Evolutionary conservation across 2,888 invertebrate species (phyloP).

Genomic region (Platypus cylindrus): DNA sequence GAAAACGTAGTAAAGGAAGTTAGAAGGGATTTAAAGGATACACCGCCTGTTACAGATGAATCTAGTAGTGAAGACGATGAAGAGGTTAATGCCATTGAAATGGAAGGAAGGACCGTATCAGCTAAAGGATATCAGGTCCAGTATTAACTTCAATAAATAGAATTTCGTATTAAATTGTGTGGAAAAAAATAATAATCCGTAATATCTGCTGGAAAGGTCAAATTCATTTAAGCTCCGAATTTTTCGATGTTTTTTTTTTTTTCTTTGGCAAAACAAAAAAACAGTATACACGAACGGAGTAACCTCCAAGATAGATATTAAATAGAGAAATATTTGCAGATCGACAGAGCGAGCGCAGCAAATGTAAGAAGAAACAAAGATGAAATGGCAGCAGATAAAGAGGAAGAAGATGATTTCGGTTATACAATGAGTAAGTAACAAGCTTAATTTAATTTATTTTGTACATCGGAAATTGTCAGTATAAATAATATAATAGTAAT

Average conservation of each 20-base stretch:
- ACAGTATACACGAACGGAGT: no score
- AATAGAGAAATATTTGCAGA: no score
- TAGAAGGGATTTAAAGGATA: no score
- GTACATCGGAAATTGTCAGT: not conserved
- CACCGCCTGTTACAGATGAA: constrained; percentile 11
- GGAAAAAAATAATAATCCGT: no score
- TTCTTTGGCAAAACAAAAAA: no score
- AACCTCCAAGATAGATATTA: no score
- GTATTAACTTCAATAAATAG: constrained; percentile 7
- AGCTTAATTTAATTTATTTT: constrained; percentile 2
- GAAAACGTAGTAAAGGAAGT: constrained; percentile 2
- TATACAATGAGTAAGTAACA: constrained; percentile 77
- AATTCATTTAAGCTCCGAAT: no score
- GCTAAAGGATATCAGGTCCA: constrained; percentile 70
- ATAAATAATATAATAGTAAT: no score
- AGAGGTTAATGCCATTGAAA: constrained; percentile 62
- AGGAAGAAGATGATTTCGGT: constrained; percentile 83
- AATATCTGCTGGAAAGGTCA: no score
- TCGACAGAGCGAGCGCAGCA: constrained; percentile 79
- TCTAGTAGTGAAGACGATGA: constrained; percentile 40
- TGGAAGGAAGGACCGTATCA: constrained; percentile 69
- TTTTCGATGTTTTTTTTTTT: no score
- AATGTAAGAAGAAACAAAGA: constrained; percentile 65
- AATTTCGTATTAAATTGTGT: no score
- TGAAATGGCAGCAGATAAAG: constrained; percentile 68